Conservation (phyloP, 2,113 vertebrate species). For the Sinosuthora webbiana region DNA sequence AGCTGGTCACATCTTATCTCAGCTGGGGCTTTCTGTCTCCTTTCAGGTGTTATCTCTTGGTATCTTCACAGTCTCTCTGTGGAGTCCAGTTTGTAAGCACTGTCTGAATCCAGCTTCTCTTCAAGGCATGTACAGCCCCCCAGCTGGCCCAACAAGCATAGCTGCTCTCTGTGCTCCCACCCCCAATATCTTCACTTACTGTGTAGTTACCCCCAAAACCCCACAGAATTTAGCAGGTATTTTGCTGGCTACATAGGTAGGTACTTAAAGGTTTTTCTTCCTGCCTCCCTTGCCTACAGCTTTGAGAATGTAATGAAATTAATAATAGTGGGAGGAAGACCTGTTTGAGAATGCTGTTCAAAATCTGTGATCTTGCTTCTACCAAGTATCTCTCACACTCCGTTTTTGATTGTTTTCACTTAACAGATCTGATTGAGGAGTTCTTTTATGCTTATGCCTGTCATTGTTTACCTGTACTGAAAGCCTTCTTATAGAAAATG, state of each 20-base stretch:
- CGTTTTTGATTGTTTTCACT: background rate
- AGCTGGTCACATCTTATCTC: background rate
- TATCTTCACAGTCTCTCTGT: background rate
- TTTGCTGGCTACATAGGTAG: background rate
- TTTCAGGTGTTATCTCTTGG: background rate
- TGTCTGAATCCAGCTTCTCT: background rate
- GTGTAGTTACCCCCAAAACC: background rate
- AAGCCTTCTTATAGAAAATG: background rate
- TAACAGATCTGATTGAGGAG: background rate
- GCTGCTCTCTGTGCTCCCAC: background rate
- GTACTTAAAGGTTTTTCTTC: background rate
- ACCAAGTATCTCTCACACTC: background rate
- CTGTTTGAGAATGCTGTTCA: background rate
- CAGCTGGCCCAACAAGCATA: background rate
- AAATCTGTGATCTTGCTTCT: background rate
- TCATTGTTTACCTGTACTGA: background rate
- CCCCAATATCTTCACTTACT: background rate
- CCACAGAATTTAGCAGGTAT: background rate
- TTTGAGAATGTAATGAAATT: background rate
- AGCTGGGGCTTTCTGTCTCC: background rate
- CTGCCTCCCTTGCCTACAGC: too few species aligned
- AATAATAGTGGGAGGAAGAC: background rate
- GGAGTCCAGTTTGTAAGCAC: background rate
- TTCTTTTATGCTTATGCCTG: background rate
- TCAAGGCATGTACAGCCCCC: fast-evolving